Evolutionary conservation across 2,113 vertebrate genomes (phyloP).

Genomic region (Anolis carolinensis): DNA sequence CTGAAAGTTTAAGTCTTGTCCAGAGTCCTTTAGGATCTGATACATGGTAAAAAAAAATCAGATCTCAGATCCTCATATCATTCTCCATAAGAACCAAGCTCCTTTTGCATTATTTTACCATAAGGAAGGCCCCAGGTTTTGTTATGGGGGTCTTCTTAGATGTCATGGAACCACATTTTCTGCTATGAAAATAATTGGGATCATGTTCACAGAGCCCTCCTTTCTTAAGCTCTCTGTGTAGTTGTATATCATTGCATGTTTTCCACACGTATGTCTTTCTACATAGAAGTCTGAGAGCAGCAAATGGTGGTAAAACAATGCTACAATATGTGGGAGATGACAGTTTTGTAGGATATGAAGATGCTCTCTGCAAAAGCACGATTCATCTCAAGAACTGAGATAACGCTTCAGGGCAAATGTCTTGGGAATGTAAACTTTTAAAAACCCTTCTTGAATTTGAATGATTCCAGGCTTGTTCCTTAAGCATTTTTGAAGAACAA

Average conservation of each 20-base stretch:
- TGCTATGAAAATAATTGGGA: not conserved
- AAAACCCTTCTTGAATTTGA: conserved; percentile 28
- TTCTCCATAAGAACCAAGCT: not conserved
- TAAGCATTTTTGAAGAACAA: not conserved
- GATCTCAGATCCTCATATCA: not conserved
- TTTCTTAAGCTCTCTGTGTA: not conserved
- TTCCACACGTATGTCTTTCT: not conserved
- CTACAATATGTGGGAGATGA: not conserved
- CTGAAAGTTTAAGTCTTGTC: accelerated
- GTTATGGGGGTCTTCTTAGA: not conserved
- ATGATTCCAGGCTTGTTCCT: conserved; percentile 16
- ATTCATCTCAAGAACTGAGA: conserved; percentile 14
- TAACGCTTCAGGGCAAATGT: conserved; percentile 25
- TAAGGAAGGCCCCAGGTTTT: not conserved
- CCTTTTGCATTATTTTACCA: not conserved
- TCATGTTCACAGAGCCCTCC: not conserved
- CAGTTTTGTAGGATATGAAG: not conserved
- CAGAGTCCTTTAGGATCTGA: not conserved
- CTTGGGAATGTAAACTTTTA: conserved; percentile 5
- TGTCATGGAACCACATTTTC: not conserved
- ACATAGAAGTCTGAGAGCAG: not conserved
- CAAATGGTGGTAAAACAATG: not conserved
- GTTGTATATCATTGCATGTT: not conserved
- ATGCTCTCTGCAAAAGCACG: conserved; percentile 21
- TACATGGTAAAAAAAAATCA: not conserved